Evolutionary conservation across 2,797 vertebrate genomes (phyloP), one percentile per base, ranked within the genome.

Genomic region (Dendrocincla tyrannina): DNA sequence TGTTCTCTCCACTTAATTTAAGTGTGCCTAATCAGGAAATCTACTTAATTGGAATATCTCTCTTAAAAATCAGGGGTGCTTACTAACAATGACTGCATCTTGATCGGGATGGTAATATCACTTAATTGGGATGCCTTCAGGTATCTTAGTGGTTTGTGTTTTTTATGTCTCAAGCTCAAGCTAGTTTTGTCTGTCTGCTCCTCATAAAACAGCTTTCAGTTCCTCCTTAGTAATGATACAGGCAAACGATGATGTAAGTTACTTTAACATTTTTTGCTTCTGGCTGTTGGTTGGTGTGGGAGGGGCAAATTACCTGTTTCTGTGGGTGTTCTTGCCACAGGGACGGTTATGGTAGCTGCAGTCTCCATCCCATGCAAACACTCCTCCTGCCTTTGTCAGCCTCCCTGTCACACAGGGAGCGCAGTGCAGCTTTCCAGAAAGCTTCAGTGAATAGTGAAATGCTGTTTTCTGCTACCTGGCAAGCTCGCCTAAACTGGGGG

Each of bases 51-150:
- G 91, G 94, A 87, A 91, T 95, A 97, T 95, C 96, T 97, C 81
- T 49, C 73, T 56, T 88, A 50, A 91, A 96, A 85, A 96, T 94
- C 96, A 87, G 77, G 72, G 49, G 75, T 95, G 87, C 95, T 96
- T 95, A 96, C 95, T 96, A 96, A 96, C 96, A 96, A 96, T 96
- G 93, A 96, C 93, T 97, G 95, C 95, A 95, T 96, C 96, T 96
- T 95, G 95, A 96, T 94, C 91, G 32, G 95, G 95, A 95, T 91
- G 84, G 91, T 96, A 97, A 97, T 96, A 96, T 96, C 97, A 81
- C 89, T 96, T 97, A 97, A 97, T 97, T 97, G 96, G 92, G 94
- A 95, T 96, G 91, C 96, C 96, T 96, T 95, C 85, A 56, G 96
- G 95, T 96, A 46, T 93, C 76, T 95, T 93, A 92, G 95, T 97